Evolutionary conservation across 2,888 invertebrate genomes (phyloP), one percentile per base, ranked within the genome.

Genomic region (Oithona nana): DNA sequence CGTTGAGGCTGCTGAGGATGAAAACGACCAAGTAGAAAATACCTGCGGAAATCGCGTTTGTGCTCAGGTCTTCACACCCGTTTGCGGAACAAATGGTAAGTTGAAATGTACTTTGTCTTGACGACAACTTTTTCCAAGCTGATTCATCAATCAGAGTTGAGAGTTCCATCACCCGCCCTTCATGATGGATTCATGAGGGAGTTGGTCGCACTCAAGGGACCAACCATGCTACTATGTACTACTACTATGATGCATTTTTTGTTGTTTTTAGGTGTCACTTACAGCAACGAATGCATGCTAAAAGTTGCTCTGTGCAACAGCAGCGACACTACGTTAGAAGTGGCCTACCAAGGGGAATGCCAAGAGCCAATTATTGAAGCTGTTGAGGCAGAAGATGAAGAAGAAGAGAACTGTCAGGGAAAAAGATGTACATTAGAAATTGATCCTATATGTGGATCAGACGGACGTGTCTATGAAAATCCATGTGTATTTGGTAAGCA

Each of bases 381-480:
- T 3, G 8, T 64, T 28, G 51, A 63, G 20, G 54, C 51, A 24
- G 52, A 29, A 1, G 48, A 64, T 1, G 63, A 62, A 1, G 63
- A 59, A 26, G 50, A 39, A 48, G 61, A 61, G 63, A 65, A 59
- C n/a, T 26, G 24, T 2, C 50, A 50, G 24, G 24, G 22, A 20
- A 4, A 22, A 1, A 22, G 24, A 24, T 59, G 59, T 26, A 20
- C 59, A 28, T 22, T 28, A 8, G 59, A 59, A 8, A 28, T 28
- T 3, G 24, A 28, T 26, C 54, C 54, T 24, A 26, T 54, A 3
- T 54, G 54, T 24, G 54, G 54, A 20, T 54, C 54, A 3, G 54
- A 54, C 26, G 54, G 54, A 16, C 22, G 26, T 16, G 26, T 29
- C 24, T 59, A 59, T 50, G 20, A 26, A 22, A 59, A 59, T 59